Evolutionary conservation across 2,113 vertebrate genomes (phyloP).

Genomic region (Pogona vitticeps): DNA sequence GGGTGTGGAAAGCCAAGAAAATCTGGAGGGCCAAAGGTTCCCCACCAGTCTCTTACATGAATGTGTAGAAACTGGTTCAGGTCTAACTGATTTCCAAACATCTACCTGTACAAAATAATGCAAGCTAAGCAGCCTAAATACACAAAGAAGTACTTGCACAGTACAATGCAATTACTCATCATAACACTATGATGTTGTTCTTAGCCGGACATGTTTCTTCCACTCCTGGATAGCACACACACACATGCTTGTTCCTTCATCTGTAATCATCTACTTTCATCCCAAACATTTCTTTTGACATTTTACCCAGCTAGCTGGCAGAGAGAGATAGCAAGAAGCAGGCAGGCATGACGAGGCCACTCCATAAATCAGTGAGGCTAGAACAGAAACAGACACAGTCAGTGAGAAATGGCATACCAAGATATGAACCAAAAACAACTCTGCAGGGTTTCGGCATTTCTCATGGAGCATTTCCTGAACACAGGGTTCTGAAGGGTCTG

Average conservation of each 20-base stretch:
- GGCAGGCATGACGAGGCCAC: background rate
- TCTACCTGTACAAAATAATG: background rate
- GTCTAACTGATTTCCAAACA: background rate
- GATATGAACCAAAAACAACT: conserved; percentile 90
- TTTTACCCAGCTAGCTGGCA: background rate
- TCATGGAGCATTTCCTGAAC: conserved; percentile 86
- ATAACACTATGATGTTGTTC: background rate
- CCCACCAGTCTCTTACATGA: background rate
- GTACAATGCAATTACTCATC: background rate
- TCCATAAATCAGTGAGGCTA: background rate
- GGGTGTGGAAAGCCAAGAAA: background rate
- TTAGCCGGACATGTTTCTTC: too few species aligned
- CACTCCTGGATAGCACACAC: background rate
- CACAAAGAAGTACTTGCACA: too few species aligned
- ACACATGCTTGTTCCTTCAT: background rate
- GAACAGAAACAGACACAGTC: background rate
- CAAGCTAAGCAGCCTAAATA: background rate
- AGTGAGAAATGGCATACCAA: conserved; percentile 75
- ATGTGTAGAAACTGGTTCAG: background rate
- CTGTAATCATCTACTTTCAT: background rate
- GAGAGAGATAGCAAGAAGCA: background rate
- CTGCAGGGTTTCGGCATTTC: conserved; percentile 81
- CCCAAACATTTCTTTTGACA: background rate
- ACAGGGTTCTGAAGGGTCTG: conserved; percentile 84
- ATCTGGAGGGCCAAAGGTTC: background rate